A percentile compares a stretch with the other conserved stretches of the same genome.
These are phyloP conservation scores for Phalanger gymnotis DNA, from an alignment of 2,797 vertebrate genomes.

Conservation along the genomic window DNA sequence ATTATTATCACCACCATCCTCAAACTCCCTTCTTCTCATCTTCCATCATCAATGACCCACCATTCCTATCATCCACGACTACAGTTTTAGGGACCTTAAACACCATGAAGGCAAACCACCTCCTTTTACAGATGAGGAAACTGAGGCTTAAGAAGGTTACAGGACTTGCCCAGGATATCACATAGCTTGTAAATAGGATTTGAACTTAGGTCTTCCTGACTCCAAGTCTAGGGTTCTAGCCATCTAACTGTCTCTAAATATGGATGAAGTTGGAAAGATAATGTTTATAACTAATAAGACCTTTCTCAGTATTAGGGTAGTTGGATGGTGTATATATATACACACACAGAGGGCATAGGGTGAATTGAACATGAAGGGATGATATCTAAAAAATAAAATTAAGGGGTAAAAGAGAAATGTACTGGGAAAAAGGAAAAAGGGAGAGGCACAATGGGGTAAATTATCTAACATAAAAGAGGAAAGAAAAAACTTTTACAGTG, in stretches of 20 bases:
- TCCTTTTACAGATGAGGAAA: background rate
- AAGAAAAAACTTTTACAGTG: no score
- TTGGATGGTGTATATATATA: no score
- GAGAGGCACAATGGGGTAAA: no score
- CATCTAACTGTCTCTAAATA: background rate
- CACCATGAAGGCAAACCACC: background rate
- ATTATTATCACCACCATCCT: background rate
- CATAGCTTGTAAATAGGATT: background rate
- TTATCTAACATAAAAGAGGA: no score
- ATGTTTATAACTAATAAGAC: no score
- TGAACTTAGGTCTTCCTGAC: background rate
- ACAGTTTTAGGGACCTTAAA: background rate
- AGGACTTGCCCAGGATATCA: background rate
- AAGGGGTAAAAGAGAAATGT: no score
- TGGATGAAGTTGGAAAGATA: background rate
- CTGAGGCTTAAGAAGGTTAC: background rate
- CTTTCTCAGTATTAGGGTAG: no score
- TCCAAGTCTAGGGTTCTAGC: background rate
- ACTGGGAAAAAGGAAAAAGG: no score
- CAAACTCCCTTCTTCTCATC: background rate
- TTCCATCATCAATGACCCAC: background rate
- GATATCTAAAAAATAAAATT: no score
- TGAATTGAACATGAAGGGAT: no score
- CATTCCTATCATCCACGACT: background rate
- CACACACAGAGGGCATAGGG: no score